Conservation (phyloP, 2,888 invertebrate genomes). For the Halictus quadricinctus region DNA sequence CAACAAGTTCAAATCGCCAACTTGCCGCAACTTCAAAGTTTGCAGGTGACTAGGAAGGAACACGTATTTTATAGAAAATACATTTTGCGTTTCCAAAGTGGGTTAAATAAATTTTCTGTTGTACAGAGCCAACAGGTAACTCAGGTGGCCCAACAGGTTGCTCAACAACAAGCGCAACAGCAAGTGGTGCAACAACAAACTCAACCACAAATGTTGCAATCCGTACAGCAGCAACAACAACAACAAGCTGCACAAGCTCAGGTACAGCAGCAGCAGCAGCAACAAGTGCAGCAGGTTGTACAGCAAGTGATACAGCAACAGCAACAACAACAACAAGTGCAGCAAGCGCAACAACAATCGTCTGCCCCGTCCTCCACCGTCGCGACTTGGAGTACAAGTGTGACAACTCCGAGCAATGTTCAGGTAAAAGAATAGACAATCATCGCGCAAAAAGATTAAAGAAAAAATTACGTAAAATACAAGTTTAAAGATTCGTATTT, state of each 20-base stretch:
- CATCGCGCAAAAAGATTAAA: neutral
- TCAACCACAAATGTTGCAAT: slow-evolving; percentile 73
- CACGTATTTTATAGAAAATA: neutral
- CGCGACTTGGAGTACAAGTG: slow-evolving; percentile 80
- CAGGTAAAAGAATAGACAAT: slow-evolving; percentile 74
- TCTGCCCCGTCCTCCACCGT: slow-evolving; percentile 79
- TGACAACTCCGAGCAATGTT: slow-evolving; percentile 79
- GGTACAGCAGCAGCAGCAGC: slow-evolving; percentile 73
- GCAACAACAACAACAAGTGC: slow-evolving; percentile 71
- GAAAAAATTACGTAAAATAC: neutral
- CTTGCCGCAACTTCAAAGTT: slow-evolving; percentile 83
- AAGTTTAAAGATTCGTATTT: neutral
- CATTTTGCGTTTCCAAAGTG: neutral
- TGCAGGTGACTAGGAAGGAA: slow-evolving; percentile 73
- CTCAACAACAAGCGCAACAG: slow-evolving; percentile 72
- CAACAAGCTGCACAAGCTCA: slow-evolving; percentile 75
- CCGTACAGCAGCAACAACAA: slow-evolving; percentile 73
- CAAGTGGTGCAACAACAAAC: slow-evolving; percentile 76
- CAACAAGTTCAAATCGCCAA: slow-evolving; percentile 94
- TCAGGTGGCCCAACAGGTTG: slow-evolving; percentile 73
- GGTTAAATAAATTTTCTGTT: slow-evolving; percentile 30
- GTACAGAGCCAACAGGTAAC: slow-evolving; percentile 79
- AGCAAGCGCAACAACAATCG: slow-evolving; percentile 79
- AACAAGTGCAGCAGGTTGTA: slow-evolving; percentile 65
- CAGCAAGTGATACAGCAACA: slow-evolving; percentile 73